Conservation (phyloP, 2,888 invertebrate species). For the Plemyria rubiginata region DNA sequence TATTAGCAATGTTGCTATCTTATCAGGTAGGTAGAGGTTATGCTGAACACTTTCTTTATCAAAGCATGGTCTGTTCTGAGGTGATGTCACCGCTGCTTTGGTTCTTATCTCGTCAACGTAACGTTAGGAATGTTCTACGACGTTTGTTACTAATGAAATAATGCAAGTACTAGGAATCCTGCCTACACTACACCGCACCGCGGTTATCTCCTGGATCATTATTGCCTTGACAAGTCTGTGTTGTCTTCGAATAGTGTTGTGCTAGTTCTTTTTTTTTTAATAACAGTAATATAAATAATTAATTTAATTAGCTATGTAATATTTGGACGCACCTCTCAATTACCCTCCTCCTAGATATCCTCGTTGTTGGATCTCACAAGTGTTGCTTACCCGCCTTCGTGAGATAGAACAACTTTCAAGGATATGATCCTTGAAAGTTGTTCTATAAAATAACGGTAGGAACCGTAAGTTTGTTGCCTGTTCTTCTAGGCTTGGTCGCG, state of each 20-base stretch:
- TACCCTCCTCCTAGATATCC: too few relatives aligned
- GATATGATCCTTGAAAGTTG: too few relatives aligned
- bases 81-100: constrained; percentile 78
- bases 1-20: constrained; percentile 65
- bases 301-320: too few relatives aligned
- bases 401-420: too few relatives aligned
- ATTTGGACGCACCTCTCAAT: too few relatives aligned
- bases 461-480: too few relatives aligned
- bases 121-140: constrained; percentile 69
- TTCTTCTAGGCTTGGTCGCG: too few relatives aligned
- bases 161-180: constrained; percentile 46
- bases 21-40: constrained; percentile 66
- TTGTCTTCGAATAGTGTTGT: constrained; percentile 26
- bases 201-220: constrained; percentile 33
- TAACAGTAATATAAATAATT: too few relatives aligned
- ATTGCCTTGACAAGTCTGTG: constrained; percentile 26
- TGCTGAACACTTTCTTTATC: constrained; percentile 79
- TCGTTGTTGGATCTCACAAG: too few relatives aligned
- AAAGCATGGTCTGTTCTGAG: constrained; percentile 62
- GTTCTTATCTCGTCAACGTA: constrained; percentile 78
- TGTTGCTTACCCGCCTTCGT: too few relatives aligned
- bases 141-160: constrained; percentile 55
- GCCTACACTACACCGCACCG: constrained; percentile 32
- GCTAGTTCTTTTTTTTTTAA: neutral
- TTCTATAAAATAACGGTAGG: too few relatives aligned